Evolutionary conservation across 2,113 vertebrate genomes (phyloP).

Genomic region (Fregetta grallaria): DNA sequence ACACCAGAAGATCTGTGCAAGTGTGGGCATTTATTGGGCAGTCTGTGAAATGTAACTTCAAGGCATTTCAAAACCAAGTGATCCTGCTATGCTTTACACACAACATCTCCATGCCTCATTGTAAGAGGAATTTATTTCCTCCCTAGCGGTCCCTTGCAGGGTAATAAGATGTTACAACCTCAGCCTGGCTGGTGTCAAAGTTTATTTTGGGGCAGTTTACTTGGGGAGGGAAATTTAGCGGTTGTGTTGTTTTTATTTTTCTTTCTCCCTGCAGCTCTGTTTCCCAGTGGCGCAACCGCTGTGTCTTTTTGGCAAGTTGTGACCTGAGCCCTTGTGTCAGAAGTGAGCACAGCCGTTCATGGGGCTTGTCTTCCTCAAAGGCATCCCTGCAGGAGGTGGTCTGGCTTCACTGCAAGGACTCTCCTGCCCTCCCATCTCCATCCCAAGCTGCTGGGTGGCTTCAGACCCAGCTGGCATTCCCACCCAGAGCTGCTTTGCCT

Average conservation of each 20-base stretch:
- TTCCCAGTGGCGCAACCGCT: neutral
- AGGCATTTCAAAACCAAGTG: neutral
- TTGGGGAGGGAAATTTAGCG: neutral
- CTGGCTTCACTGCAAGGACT: neutral
- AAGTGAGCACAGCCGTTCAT: neutral
- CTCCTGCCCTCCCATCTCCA: neutral
- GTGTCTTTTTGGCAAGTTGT: neutral
- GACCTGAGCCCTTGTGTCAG: neutral
- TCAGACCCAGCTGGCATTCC: neutral
- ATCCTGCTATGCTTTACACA: neutral
- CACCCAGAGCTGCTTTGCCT: neutral
- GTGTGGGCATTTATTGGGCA: neutral
- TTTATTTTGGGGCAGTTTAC: neutral
- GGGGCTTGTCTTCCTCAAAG: neutral
- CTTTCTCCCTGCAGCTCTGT: neutral
- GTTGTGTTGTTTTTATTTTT: neutral
- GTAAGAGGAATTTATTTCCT: neutral
- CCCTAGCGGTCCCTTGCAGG: neutral
- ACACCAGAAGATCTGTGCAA: neutral
- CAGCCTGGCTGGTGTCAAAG: neutral
- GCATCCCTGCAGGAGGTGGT: neutral
- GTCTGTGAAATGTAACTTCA: neutral
- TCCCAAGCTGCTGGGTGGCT: neutral
- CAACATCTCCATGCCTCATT: fast-evolving
- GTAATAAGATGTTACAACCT: neutral